Conservation (phyloP, 2,113 vertebrate species). For the Butastur rufipennis region DNA sequence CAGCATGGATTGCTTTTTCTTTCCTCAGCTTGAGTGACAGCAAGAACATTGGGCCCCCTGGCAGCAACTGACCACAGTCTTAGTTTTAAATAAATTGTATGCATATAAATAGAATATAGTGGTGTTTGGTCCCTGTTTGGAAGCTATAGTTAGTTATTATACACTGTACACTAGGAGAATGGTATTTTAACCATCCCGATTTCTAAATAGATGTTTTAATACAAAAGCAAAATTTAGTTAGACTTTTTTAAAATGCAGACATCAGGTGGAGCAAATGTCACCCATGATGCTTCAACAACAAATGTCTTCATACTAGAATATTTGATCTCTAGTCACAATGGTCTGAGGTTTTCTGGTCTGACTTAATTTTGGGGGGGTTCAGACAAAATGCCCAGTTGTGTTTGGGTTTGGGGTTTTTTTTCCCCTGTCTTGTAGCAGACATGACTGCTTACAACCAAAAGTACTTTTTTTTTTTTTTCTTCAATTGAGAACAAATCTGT, state of each 20-base stretch:
- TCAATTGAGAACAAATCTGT: background rate
- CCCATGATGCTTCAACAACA: background rate
- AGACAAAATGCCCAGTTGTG: background rate
- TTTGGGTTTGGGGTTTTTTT: background rate
- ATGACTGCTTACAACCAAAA: background rate
- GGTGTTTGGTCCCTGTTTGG: background rate
- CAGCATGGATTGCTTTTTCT: background rate
- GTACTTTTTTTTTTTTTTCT: background rate
- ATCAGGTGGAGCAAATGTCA: background rate
- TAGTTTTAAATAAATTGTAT: background rate
- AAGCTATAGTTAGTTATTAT: background rate
- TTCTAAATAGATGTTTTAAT: background rate
- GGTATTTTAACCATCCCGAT: background rate
- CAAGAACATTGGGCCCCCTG: background rate
- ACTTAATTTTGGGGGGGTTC: background rate
- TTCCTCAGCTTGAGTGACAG: background rate
- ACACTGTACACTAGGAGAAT: background rate
- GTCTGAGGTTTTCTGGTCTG: background rate
- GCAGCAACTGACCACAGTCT: background rate
- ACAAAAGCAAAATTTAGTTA: background rate
- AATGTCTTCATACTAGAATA: background rate
- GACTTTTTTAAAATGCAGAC: background rate
- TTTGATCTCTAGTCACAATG: background rate
- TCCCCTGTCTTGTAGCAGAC: background rate
- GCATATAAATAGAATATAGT: background rate